Evolutionary conservation across 2,113 vertebrate genomes (phyloP), one percentile per base, ranked within the genome.

Genomic region (Coturnix japonica): DNA sequence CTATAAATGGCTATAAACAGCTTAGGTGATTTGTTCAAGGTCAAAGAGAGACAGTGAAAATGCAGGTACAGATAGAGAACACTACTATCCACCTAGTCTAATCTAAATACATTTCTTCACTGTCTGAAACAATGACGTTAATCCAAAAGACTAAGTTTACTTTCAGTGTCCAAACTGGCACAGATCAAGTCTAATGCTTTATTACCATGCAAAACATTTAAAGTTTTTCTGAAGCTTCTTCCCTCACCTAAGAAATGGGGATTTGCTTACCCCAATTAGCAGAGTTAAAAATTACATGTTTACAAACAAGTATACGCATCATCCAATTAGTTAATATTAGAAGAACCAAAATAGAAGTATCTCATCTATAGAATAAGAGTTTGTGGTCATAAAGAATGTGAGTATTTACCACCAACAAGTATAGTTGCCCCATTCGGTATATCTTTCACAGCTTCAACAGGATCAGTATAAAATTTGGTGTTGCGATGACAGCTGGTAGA

Each of bases 381-480:
- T 5, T 69, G 18, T 22, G 87, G 57, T 39, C 33, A 57, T 39
- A 73, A 92, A 71, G 16, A 91, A 94, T 84, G 70, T 56, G 54
- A 63, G 39, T 81, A 96, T 96, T 98, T 97, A 99, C 99, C 99
- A 96, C 99, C 99, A 89, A 99, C 99, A 59, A 99, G 98, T 77
- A 99, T 9, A 3, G 98, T 99, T 9, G 99, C 96, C 35, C 99
- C 99, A 94, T 98, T 93, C 4, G 98, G 98, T 90, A 99, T 99
- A 88, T 99, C 99, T 97, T 98, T 99, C 17, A 99, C 98, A n/a
- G 98, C 99, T 66, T 99, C 98, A 44, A 98, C 94, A 5, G 99
- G 96, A 94, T 99, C 98, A 3, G 96, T 96, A 93, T 98, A 99
- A 96, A 99, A 99, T 86, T 96, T 95, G 26, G 98, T 98, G 33